These are phyloP conservation scores for Sympetrum striolatum DNA, from an alignment of 2,888 invertebrate genomes.

Conservation along the genomic window DNA sequence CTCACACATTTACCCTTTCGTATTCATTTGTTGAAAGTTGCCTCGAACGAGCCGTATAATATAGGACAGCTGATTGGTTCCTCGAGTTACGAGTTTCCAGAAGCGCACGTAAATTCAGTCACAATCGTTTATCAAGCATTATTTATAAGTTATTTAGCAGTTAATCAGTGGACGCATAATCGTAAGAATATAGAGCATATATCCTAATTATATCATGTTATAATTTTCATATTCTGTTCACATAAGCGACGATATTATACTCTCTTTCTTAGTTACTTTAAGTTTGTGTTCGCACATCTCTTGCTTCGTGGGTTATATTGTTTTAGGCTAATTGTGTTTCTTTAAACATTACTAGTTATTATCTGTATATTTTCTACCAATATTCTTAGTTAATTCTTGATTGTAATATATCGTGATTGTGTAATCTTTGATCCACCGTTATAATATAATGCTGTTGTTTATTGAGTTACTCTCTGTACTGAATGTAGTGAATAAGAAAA, in stretches of 20 bases:
- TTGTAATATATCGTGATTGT: too few relatives aligned
- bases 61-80: slow-evolving; percentile 35
- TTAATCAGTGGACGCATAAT: background rate
- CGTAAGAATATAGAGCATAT: background rate
- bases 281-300: background rate
- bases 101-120: slow-evolving; percentile 14
- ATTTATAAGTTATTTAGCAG: background rate
- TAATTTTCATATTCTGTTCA: background rate
- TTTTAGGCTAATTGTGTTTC: background rate
- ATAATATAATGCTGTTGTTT: too few relatives aligned
- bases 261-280: background rate
- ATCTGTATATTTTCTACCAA: background rate
- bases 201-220: background rate
- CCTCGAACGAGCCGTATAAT: slow-evolving; percentile 34
- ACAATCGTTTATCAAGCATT: background rate
- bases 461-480: too few relatives aligned
- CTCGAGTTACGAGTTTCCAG: slow-evolving; percentile 22
- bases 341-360: background rate
- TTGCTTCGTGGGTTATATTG: background rate
- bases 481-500: too few relatives aligned
- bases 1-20: background rate
- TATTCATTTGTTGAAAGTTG: slow-evolving; percentile 40
- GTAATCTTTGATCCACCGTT: too few relatives aligned
- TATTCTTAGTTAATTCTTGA: too few relatives aligned
- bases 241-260: background rate